Conservation (phyloP, 2,888 invertebrate genomes). For the Auanema sp. region DNA sequence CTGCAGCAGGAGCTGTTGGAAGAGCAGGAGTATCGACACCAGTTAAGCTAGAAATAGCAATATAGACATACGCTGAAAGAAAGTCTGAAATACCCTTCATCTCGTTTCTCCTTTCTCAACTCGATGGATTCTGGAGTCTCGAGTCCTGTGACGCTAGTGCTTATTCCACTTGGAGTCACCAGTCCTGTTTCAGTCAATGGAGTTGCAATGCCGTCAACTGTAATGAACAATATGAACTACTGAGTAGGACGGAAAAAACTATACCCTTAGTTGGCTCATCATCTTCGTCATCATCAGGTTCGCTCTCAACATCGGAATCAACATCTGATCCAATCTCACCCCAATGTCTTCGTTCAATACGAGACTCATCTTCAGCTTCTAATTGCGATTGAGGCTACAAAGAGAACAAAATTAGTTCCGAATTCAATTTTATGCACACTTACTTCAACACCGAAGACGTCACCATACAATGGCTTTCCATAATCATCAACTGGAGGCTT, state of each 20-base stretch:
- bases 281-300: conserved; percentile 52
- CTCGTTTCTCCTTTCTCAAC: conserved; percentile 91
- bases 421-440: conserved; percentile 12
- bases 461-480: conserved; percentile 95
- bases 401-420: background rate
- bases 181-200: conserved; percentile 39
- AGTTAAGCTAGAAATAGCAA: conserved; percentile 23
- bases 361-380: conserved; percentile 75
- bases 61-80: conserved; percentile 8
- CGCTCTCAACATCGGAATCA: conserved; percentile 62
- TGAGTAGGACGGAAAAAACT: background rate
- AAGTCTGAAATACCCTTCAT: conserved; percentile 74
- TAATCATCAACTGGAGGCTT: conserved; percentile 98
- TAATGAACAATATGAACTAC: background rate
- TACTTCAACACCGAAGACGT: conserved; percentile 84
- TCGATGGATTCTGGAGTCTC: conserved; percentile 99
- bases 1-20: conserved; percentile 72
- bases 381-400: conserved; percentile 15
- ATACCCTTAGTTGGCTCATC: conserved; percentile 45
- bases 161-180: conserved; percentile 56
- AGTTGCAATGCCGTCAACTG: conserved; percentile 37
- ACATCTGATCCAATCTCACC: conserved; percentile 93
- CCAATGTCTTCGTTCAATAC: conserved; percentile 91
- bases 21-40: conserved; percentile 55
- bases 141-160: conserved; percentile 68